Evolutionary conservation across 2,113 vertebrate species (phyloP), one percentile per base, ranked within the genome.

Genomic region (Notothenia rossii): DNA sequence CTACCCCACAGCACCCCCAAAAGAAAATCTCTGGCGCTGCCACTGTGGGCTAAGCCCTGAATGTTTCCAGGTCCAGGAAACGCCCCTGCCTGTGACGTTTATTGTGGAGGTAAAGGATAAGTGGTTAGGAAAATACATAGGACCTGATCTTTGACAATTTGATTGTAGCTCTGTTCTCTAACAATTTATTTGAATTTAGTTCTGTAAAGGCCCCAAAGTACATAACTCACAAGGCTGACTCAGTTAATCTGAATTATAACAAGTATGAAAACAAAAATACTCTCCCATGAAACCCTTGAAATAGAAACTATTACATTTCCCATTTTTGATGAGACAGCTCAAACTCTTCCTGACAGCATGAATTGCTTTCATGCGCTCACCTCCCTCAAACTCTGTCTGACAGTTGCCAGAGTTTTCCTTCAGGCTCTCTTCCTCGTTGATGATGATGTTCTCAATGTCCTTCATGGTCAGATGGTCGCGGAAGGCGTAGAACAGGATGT

Each of bases 381-480:
- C 95, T 95, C 98, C 98, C 92, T 99, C 98, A 83, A 98, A 99
- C 91, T 99, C 98, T 0, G 96, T 96, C 82, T 98, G 98, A 91
- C 97, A 99, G 94, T 98, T 98, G 72, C 97, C 97, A 11, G 97
- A 96, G 91, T 97, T 98, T 85, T 99, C 97, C 2, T 99, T 99
- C 80, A 99, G 93, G 85, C 98, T 99, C 93, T 99, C 98, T 80
- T 99, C 98, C 90, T 99, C 98, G 0, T 96, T 99, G 94, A 97
- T 97, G 91, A 99, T 99, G 93, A 99, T 99, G 94, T 98, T 99
- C 92, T 99, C 98, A 0, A 99, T 99, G 95, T 99, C 98, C 94
- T 99, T 99, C 98, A 99, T 99, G 0, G 98, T 99, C 68, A 99
- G 89, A 88, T 99, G 98, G 91, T 99, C 98, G 5, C 96, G 97